Percentiles rank a stretch among this genome's conserved stretches.
phyloP scores from a whole-genome alignment of 2,888 invertebrate genomes.

The Agelastica alni region DNA sequence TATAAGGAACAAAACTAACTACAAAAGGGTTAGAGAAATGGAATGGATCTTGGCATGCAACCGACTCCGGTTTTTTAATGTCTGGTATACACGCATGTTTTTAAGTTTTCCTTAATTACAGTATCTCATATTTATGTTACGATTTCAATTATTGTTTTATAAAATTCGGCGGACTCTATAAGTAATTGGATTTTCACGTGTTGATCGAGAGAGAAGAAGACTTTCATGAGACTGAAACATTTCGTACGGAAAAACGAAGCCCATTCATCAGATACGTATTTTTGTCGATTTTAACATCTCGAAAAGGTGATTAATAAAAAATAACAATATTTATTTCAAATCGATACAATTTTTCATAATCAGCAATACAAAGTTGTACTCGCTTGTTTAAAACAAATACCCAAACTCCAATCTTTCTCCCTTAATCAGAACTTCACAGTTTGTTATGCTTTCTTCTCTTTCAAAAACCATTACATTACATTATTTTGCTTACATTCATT shows the following conservation, averaged over 20 bases:
- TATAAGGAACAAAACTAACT: slow-evolving; percentile 36
- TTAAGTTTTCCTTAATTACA: slow-evolving; percentile 47
- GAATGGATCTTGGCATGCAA: slow-evolving; percentile 41
- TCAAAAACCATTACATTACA: too few relatives aligned
- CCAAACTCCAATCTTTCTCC: too few relatives aligned
- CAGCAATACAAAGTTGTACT: too few relatives aligned
- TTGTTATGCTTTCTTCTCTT: too few relatives aligned
- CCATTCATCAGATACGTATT: too few relatives aligned
- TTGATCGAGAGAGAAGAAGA: slow-evolving; percentile 14
- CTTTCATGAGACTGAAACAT: slow-evolving; percentile 20
- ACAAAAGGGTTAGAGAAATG: slow-evolving; percentile 42
- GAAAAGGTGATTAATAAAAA: too few relatives aligned
- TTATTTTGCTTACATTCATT: too few relatives aligned
- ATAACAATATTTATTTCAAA: too few relatives aligned
- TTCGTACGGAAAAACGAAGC: slow-evolving; percentile 1
- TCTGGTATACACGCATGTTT: slow-evolving; percentile 54
- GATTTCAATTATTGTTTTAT: slow-evolving; percentile 44
- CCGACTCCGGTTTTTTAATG: slow-evolving; percentile 56
- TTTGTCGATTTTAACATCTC: too few relatives aligned
- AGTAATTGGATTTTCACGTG: slow-evolving; percentile 46
- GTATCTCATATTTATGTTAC: slow-evolving; percentile 46
- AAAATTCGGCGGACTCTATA: slow-evolving; percentile 43
- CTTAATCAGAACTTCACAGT: too few relatives aligned
- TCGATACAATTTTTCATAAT: too few relatives aligned
- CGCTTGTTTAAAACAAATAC: too few relatives aligned